Conservation (phyloP, 2,888 invertebrate species). For the Zaprionus bogoriensis region DNA sequence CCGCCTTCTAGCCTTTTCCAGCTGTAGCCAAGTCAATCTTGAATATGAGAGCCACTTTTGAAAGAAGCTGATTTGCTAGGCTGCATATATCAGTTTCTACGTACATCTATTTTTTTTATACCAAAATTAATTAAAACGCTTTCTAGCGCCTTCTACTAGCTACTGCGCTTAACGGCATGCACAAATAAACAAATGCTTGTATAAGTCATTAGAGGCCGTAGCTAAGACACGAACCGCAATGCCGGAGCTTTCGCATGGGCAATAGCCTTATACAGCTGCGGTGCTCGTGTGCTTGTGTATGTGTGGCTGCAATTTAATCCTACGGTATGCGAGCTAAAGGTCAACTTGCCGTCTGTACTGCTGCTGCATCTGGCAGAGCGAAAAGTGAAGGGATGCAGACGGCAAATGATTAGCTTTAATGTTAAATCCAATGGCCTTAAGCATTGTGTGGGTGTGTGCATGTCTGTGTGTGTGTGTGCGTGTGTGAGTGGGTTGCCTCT, state of each 20-base stretch:
- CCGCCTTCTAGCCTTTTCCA: too few species aligned
- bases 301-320: slow-evolving; percentile 25
- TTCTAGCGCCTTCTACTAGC: too few species aligned
- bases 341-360: slow-evolving; percentile 10
- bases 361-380: slow-evolving; percentile 10
- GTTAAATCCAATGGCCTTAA: slow-evolving; percentile 53
- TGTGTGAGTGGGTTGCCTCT: slow-evolving; percentile 21
- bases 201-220: too few species aligned
- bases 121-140: too few species aligned
- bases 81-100: too few species aligned
- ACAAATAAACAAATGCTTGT: too few species aligned
- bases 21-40: too few species aligned
- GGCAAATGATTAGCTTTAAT: slow-evolving; percentile 35
- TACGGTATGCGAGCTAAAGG: slow-evolving; percentile 37
- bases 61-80: too few species aligned
- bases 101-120: too few species aligned
- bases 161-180: too few species aligned
- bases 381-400: slow-evolving; percentile 72
- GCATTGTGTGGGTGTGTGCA: slow-evolving; percentile 22
- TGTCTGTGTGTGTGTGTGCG: slow-evolving; percentile 8
- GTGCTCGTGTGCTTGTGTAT: not conserved
- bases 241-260: not conserved
- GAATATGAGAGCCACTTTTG: too few species aligned
- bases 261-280: too few species aligned
- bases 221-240: not conserved